Base-by-base conservation (phyloP, 2,888 invertebrate species). In the Chymomyza fuscimana region DNA sequence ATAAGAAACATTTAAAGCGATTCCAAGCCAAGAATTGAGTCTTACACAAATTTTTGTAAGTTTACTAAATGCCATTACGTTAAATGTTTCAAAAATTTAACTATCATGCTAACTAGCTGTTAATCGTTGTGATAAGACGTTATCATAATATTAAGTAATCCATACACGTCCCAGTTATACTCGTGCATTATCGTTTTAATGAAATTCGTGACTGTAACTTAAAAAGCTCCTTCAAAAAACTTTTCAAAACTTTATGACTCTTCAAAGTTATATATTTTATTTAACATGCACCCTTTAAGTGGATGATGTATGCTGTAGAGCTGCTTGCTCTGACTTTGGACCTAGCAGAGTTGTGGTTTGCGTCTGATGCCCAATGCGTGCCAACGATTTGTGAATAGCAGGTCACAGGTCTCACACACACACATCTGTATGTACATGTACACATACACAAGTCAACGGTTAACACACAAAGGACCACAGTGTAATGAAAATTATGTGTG, bases 401-500 rank as follows among this genome's bases (percentile, higher is more conserved):
- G 58, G 67, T 12, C n/a, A n/a, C 5, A n/a, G 19, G 6, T 16
- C 25, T 5, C 60, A 59, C 36, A 22, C 15, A 16, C n/a, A 40
- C 63, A 70, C 67, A 58, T 69, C 58, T 64, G 59, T 36, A 63
- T 58, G 19, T 61, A 61, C 69, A 54, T 54, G 4, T 6, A 54
- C 10, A 16, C 16, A n/a, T n/a, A 54, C 54, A 60, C 16, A 54
- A 22, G 22, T 54, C 22, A 54, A 54, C 22, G 61, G 40, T 36
- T 61, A 46, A 19, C n/a, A 60, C 82, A 83, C 85, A 70, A 67
- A 79, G 73, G 86, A 82, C 69, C 71, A 51, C 67, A 74, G 76
- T 74, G 86, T 81, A 84, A 88, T 82, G 85, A 80, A 86, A 82
- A 83, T 86, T 80, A 88, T 89, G 84, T 88, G 89, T 84, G 82